These are phyloP conservation scores for Troides helena DNA, from an alignment of 2,888 invertebrate species.

Conservation along the genomic window DNA sequence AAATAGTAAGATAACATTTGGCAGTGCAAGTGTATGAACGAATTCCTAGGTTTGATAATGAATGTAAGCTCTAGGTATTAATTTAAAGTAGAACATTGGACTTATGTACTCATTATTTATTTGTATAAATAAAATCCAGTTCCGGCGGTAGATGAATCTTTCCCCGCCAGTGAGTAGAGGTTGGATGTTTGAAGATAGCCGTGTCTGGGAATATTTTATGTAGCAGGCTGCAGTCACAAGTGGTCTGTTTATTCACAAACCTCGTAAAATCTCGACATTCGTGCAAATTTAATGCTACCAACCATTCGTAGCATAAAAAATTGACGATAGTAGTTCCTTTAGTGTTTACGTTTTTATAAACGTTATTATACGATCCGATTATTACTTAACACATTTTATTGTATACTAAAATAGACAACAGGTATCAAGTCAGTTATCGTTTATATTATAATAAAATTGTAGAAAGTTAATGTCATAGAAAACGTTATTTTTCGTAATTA, in stretches of 20 bases:
- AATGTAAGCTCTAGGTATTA: background rate
- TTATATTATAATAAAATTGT: too few species aligned
- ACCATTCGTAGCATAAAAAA: background rate
- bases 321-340: background rate
- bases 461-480: too few species aligned
- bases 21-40: too few species aligned
- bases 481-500: too few species aligned
- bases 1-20: too few species aligned
- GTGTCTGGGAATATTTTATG: conserved; percentile 29
- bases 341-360: too few species aligned
- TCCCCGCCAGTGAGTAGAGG: conserved; percentile 5
- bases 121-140: background rate
- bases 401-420: too few species aligned
- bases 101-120: background rate
- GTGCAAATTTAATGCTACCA: background rate
- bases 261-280: conserved; percentile 1
- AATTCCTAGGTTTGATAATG: too few species aligned
- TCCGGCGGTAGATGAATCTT: background rate
- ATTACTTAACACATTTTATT: too few species aligned
- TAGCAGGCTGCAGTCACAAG: conserved; percentile 13
- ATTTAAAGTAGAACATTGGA: background rate
- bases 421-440: too few species aligned
- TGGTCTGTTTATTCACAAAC: conserved; percentile 20
- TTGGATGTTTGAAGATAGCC: conserved; percentile 6
- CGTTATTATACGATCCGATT: too few species aligned